Evolutionary conservation across 2,888 invertebrate genomes (phyloP).

Genomic region (Cantharis rufa): DNA sequence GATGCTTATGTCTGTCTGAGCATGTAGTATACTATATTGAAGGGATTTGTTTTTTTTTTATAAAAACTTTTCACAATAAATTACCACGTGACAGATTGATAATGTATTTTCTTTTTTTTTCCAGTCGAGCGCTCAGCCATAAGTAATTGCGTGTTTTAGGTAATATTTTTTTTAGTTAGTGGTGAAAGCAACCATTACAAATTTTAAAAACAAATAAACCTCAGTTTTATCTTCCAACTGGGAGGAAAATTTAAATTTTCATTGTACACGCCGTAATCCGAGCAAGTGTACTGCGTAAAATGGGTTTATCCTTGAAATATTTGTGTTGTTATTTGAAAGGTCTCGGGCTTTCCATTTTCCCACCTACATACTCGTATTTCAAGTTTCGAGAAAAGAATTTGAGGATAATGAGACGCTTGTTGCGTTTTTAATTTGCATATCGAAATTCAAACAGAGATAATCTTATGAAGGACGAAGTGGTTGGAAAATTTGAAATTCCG

Average conservation of each 20-base stretch:
- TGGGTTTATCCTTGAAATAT: slow-evolving; percentile 27
- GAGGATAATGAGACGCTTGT: not conserved
- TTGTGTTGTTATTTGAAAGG: slow-evolving; percentile 22
- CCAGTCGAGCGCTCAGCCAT: not conserved
- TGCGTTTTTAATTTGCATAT: not conserved
- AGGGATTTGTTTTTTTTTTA: slow-evolving; percentile 19
- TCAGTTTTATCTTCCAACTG: not conserved
- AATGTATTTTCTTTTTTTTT: not conserved
- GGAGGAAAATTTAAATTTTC: slow-evolving; percentile 18
- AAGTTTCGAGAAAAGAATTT: not conserved
- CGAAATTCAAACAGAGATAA: not conserved
- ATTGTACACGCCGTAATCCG: slow-evolving; percentile 21
- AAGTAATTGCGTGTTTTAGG: not conserved
- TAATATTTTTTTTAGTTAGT: not conserved
- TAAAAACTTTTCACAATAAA: slow-evolving; percentile 18
- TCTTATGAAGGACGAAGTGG: not conserved
- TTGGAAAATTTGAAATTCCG: not conserved
- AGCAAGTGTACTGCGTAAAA: slow-evolving; percentile 23
- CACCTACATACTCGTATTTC: not conserved
- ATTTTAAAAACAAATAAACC: not conserved
- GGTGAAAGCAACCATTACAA: not conserved
- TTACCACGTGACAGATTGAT: slow-evolving; percentile 8
- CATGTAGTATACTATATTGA: not conserved
- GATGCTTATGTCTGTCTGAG: not conserved
- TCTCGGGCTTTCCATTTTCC: slow-evolving; percentile 15